These are phyloP conservation scores for Rhinogobius similis DNA, from an alignment of 2,113 vertebrate species.

Conservation along the genomic window DNA sequence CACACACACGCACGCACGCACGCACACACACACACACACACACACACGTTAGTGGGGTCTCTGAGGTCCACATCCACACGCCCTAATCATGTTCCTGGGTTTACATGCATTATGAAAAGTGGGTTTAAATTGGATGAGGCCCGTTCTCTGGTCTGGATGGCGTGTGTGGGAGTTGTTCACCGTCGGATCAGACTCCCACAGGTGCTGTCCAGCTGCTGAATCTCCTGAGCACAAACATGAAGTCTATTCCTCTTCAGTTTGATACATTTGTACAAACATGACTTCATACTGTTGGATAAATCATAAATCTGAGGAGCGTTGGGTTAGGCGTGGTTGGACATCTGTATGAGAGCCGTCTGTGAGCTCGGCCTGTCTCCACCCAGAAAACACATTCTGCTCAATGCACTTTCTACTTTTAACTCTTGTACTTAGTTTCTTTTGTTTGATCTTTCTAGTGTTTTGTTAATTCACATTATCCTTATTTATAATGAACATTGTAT, in stretches of 20 bases:
- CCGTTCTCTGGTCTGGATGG: too few species aligned
- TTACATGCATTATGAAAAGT: neutral
- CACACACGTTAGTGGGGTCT: too few species aligned
- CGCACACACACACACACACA: too few species aligned
- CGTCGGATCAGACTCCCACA: conserved; percentile 7
- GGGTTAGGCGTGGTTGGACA: neutral
- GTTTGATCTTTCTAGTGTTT: neutral
- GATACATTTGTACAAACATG: neutral
- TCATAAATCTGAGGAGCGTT: neutral
- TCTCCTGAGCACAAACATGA: neutral
- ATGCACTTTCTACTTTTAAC: too few species aligned
- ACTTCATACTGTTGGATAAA: neutral
- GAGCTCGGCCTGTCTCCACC: neutral
- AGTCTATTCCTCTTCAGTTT: neutral
- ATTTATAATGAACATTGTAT: too few species aligned
- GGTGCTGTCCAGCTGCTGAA: conserved; percentile 49
- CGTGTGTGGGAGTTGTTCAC: neutral
- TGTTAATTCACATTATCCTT: neutral
- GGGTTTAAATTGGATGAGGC: too few species aligned
- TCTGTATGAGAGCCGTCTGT: neutral
- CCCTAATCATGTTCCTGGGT: too few species aligned
- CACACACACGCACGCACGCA: too few species aligned
- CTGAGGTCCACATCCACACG: too few species aligned
- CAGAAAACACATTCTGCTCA: neutral
- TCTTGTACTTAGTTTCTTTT: neutral